A percentile compares a stretch with the other conserved stretches of the same genome.
Evolutionary conservation across 2,113 vertebrate species (phyloP).

Genomic region (Naja naja): DNA sequence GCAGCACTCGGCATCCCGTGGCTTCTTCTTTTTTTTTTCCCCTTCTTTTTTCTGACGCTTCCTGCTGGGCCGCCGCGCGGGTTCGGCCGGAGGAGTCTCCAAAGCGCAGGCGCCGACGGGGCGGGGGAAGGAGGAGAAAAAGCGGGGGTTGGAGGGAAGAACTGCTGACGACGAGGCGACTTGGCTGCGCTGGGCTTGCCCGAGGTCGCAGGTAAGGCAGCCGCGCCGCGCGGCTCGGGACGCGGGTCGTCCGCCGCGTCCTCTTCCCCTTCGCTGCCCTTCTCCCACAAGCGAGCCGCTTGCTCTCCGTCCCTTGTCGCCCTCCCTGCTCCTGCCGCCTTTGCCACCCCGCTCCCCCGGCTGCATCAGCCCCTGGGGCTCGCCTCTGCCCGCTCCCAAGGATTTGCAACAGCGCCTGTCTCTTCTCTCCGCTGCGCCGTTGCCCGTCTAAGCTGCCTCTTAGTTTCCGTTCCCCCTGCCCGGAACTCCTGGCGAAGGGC

Average conservation of each 20-base stretch:
- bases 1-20: not conserved
- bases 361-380: not conserved
- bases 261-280: not conserved
- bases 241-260: too few relatives aligned
- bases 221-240: too few relatives aligned
- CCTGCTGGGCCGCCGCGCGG: conserved; percentile 16
- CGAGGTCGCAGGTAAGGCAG: conserved; percentile 16
- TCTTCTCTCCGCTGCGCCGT: too few relatives aligned
- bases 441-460: too few relatives aligned
- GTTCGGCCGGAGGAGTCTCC: not conserved
- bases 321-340: not conserved
- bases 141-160: too few relatives aligned
- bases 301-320: not conserved
- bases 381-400: too few relatives aligned
- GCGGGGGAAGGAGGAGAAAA: not conserved
- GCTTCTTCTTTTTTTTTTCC: not conserved
- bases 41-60: not conserved
- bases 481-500: too few relatives aligned
- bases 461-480: too few relatives aligned
- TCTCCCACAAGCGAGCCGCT: not conserved
- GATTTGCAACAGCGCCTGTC: not conserved
- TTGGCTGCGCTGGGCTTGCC: too few relatives aligned
- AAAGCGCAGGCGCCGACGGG: not conserved
- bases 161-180: not conserved
- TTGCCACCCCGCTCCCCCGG: not conserved